Evolutionary conservation across 37 sponge, comb jelly and placozoan species (phyloP), one percentile per base, ranked within the genome.

Genomic region (Lycopodina hypogea): DNA sequence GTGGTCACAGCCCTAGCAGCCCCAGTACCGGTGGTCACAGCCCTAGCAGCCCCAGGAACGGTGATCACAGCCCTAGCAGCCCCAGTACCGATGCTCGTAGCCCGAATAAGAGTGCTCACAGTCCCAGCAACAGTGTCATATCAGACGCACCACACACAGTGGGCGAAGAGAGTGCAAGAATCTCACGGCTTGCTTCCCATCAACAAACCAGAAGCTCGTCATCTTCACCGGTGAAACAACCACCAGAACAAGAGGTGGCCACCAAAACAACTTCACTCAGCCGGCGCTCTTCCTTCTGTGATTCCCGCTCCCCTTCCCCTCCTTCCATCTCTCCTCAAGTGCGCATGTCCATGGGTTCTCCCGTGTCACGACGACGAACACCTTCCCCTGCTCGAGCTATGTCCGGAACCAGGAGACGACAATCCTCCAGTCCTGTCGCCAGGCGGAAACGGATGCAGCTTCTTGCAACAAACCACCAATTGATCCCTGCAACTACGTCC

Each of bases 271-370:
- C 30, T 14, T 59, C 59, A 39, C 41, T 15, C 15, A 74, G 56
- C 19, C 32, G 38, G 18, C 56, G 41, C 35, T 58, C 55, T 33
- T 57, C 76, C n/a, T 76, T 55, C 62, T 55, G n/a, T n/a, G 56
- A 51, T 12, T 38, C 76, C 41, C 61, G 33, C 19, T 55, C 61
- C 7, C 76, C 60, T 38, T 38, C 76, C 24, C 60, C 61, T 18
- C 60, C 76, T 0, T 76, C 76, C 61, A 39, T 38, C 62, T 55
- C 76, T 4, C 60, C 76, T 35, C 60, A 39, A 9, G 40, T 60
- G 0, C 75, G 48, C 17, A 53, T 56, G 33, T n/a, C 56, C 58
- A 56, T 56, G 3, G 37, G 30, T 11, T 56, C 75, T 74, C 57
- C 75, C 36, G 19, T 56, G 30, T 30, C 51, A 19, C 51, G 30